Conservation (phyloP, 2,113 vertebrate genomes). For the Hassar affinis region DNA sequence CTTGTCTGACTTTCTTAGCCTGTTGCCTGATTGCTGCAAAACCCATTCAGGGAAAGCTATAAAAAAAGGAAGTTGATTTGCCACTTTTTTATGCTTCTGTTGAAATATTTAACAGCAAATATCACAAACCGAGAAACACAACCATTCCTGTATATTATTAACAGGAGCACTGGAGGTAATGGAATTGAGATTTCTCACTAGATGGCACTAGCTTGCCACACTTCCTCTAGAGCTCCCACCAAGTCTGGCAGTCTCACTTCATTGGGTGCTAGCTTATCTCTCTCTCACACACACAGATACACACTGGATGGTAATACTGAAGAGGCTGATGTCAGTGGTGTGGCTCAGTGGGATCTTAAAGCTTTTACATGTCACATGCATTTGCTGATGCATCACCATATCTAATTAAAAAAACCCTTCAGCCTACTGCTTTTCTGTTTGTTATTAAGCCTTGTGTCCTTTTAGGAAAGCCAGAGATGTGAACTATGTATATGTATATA, state of each 20-base stretch:
- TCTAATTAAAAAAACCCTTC: slow-evolving; percentile 43
- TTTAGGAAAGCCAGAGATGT: slow-evolving; percentile 25
- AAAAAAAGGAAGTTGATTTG: too few species aligned
- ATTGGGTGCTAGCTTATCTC: not conserved
- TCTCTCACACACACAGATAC: not conserved
- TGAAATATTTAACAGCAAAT: too few species aligned
- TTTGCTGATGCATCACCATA: slow-evolving; percentile 35
- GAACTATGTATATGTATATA: not conserved
- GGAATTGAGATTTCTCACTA: too few species aligned
- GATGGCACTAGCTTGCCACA: too few species aligned
- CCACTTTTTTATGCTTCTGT: too few species aligned
- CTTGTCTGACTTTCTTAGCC: too few species aligned
- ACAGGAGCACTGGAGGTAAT: too few species aligned
- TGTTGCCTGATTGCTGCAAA: too few species aligned
- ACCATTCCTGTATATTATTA: too few species aligned
- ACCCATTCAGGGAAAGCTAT: too few species aligned
- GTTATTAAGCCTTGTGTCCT: slow-evolving; percentile 16
- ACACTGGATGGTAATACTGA: slow-evolving; percentile 2
- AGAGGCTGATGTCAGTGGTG: not conserved
- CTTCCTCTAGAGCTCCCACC: too few species aligned
- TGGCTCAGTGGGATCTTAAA: slow-evolving; percentile 5
- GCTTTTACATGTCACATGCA: slow-evolving; percentile 40
- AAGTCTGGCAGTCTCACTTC: not conserved
- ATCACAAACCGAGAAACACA: too few species aligned
- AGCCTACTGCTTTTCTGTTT: slow-evolving; percentile 8